Evolutionary conservation across 2,888 invertebrate genomes (phyloP), one percentile per base, ranked within the genome.

Genomic region (Campoletis raptor): DNA sequence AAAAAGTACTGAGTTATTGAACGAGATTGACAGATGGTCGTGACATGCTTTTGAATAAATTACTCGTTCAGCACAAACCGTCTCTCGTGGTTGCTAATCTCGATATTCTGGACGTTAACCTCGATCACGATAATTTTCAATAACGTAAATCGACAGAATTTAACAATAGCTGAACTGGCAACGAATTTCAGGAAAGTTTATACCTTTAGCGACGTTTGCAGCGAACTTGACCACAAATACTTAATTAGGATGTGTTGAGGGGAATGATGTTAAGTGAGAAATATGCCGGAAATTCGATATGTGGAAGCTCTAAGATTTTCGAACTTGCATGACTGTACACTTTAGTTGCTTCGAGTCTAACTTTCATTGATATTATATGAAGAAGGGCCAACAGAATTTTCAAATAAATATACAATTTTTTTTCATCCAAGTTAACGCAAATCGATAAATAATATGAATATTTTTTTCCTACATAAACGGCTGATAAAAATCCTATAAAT

Each of bases 111-210:
- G 30, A 61, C 61, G 7, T 61, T 77, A 48, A 85, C 36, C 64
- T 42, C 30, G 42, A 48, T 36, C 40, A 12, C 37, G 52, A 61
- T 69, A 30, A 78, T 79, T 73, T 72, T 81, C 57, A 52, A 72
- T 79, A 69, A 76, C 64, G 81, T 76, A 78, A 78, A 79, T 85
- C 45, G 81, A 85, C 85, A 70, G 74, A 86, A 85, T 83, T 88
- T 83, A 86, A 85, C 86, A 86, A 87, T 85, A 61, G 21, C 12
- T 80, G 24, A 64, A 81, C 52, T 57, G 73, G 48, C 72, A 40
- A 24, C 40, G 21, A 54, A n/a, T 24, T 67, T 18, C 73, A 77
- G 30, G 15, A 61, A 45, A n/a, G n/a, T 72, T 77, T n/a, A 54
- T 18, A 77, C 42, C 54, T 36, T 48, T 18, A 45, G 36, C 30